A percentile compares a stretch with the other conserved stretches of the same genome.
phyloP scores from a whole-genome alignment of 2,888 invertebrate genomes.

The Morpho helenor region DNA sequence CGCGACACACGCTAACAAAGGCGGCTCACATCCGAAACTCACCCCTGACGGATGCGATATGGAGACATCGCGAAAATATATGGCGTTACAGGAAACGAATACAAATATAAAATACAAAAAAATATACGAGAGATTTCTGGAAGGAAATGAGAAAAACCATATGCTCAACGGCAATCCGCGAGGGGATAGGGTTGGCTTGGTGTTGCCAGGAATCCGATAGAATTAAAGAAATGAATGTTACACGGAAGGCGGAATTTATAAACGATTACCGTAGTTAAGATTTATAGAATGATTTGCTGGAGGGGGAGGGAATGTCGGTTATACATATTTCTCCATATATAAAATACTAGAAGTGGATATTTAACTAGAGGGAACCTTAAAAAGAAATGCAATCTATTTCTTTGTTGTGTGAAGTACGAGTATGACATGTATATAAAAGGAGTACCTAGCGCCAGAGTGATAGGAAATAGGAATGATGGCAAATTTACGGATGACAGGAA shows the following conservation, averaged over 20 bases:
- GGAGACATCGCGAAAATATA: slow-evolving; percentile 66
- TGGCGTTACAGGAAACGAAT: slow-evolving; percentile 70
- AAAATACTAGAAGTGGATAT: too few species aligned
- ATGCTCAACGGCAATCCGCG: slow-evolving; percentile 26
- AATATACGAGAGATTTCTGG: slow-evolving; percentile 53
- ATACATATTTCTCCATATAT: too few species aligned
- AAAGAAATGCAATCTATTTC: too few species aligned
- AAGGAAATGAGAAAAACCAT: slow-evolving; percentile 37
- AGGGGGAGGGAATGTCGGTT: too few species aligned
- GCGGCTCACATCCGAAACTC: slow-evolving; percentile 23
- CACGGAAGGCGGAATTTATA: slow-evolving; percentile 22
- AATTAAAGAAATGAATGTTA: slow-evolving; percentile 26
- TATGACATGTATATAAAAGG: too few species aligned
- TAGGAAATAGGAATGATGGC: too few species aligned
- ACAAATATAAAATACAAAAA: slow-evolving; percentile 73
- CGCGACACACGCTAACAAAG: slow-evolving; percentile 26
- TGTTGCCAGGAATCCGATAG: slow-evolving; percentile 20
- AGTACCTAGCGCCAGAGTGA: too few species aligned
- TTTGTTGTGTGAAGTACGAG: too few species aligned
- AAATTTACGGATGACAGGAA: too few species aligned
- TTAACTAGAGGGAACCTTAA: too few species aligned
- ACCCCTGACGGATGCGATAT: slow-evolving; percentile 34
- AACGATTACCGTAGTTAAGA: slow-evolving; percentile 23
- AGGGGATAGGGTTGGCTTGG: slow-evolving; percentile 23
- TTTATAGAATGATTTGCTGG: slow-evolving; percentile 17